These are phyloP conservation scores for Papilio xuthus DNA, from an alignment of 1,140 invertebrate genomes.

Conservation along the genomic window DNA sequence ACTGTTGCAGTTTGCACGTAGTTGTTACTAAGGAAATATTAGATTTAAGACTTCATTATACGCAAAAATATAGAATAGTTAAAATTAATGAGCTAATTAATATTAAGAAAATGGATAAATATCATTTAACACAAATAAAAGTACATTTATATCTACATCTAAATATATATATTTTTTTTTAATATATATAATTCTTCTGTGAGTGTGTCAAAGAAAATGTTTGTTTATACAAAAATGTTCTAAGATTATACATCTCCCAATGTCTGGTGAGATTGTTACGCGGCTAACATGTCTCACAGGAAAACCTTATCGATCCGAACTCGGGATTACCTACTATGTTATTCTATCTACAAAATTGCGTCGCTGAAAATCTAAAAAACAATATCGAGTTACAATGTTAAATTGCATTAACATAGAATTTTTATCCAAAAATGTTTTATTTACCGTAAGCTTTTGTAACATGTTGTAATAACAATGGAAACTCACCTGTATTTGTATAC, in stretches of 20 bases:
- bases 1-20: background rate
- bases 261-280: background rate
- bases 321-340: background rate
- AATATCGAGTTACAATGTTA: background rate
- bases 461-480: too few species aligned
- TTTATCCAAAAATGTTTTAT: too few species aligned
- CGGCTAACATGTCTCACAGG: background rate
- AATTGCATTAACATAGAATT: background rate
- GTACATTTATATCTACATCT: too few species aligned
- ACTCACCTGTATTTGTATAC: constrained; percentile 68
- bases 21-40: background rate
- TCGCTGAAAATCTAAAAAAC: background rate
- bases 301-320: background rate
- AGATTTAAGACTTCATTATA: too few species aligned
- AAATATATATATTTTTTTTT: too few species aligned
- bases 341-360: background rate
- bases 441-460: too few species aligned
- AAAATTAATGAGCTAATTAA: too few species aligned
- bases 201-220: background rate
- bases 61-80: too few species aligned
- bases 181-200: too few species aligned
- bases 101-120: too few species aligned
- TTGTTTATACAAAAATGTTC: background rate
- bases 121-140: too few species aligned
- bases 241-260: background rate